These are phyloP conservation scores for Sebastes hubbsi DNA, from an alignment of 2,797 vertebrate species.

Conservation along the genomic window DNA sequence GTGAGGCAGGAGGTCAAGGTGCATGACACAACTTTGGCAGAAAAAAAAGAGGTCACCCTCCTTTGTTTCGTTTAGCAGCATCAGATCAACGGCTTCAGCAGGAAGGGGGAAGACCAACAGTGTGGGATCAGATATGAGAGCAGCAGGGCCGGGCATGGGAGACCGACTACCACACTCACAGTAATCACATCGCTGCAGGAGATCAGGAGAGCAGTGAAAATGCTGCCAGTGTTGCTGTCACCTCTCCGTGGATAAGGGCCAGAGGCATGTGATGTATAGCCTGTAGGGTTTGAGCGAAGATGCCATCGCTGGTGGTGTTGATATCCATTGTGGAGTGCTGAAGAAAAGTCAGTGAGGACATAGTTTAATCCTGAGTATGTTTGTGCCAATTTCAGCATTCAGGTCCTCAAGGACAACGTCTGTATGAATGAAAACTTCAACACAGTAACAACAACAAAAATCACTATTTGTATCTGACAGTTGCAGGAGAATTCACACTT, in stretches of 20 bases:
- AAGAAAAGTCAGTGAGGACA: not conserved
- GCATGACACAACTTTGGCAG: not conserved
- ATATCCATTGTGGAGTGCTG: not conserved
- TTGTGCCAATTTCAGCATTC: not conserved
- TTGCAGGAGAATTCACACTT: not conserved
- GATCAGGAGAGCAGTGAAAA: constrained; percentile 11
- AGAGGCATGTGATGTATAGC: not conserved
- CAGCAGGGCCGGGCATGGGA: not conserved
- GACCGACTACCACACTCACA: not conserved
- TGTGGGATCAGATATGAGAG: constrained; percentile 7
- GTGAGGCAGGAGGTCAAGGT: not conserved
- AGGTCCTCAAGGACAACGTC: not conserved
- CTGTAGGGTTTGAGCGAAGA: not conserved
- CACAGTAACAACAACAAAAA: not conserved
- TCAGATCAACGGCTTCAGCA: constrained; percentile 13
- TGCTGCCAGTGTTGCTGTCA: constrained; percentile 9
- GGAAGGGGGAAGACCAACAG: not conserved
- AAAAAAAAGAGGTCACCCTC: constrained; percentile 13
- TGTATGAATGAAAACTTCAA: not conserved
- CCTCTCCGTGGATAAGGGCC: not conserved
- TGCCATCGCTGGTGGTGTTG: not conserved
- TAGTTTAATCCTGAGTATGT: not conserved
- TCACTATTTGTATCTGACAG: not conserved
- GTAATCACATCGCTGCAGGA: constrained; percentile 27
- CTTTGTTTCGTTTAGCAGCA: not conserved